Evolutionary conservation across 2,113 vertebrate genomes (phyloP).

Genomic region (Lycaon pictus): DNA sequence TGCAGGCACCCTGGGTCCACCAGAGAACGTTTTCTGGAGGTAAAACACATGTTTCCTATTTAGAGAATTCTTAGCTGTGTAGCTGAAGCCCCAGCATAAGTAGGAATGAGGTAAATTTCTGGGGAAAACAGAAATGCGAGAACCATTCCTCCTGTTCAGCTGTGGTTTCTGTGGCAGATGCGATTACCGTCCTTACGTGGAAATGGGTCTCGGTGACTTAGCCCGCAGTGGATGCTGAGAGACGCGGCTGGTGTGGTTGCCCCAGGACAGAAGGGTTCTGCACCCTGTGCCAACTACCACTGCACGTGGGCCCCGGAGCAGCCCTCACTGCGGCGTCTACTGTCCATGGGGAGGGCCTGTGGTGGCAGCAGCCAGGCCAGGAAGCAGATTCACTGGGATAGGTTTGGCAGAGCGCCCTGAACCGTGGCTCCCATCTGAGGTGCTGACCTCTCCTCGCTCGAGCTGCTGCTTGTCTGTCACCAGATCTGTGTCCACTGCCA

Average conservation of each 20-base stretch:
- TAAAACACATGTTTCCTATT: slow-evolving; percentile 68
- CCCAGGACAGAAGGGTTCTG: accelerated
- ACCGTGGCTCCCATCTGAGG: not conserved
- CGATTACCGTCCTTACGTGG: slow-evolving; percentile 56
- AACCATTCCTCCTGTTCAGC: slow-evolving; percentile 43
- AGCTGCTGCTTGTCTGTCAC: not conserved
- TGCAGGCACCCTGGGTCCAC: not conserved
- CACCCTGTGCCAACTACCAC: not conserved
- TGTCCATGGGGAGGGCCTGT: slow-evolving; percentile 73
- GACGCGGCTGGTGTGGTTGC: not conserved
- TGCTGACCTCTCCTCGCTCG: not conserved
- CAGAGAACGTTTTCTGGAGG: not conserved
- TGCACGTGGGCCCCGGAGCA: not conserved
- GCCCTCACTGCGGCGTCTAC: slow-evolving; percentile 75
- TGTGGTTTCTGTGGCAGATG: slow-evolving; percentile 72
- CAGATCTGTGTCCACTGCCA: not conserved
- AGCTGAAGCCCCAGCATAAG: not conserved
- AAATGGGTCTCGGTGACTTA: slow-evolving; percentile 52
- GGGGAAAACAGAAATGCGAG: slow-evolving; percentile 72
- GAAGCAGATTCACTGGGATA: slow-evolving; percentile 83
- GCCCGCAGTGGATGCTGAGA: not conserved
- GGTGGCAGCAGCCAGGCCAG: slow-evolving; percentile 59
- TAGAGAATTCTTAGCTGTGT: slow-evolving; percentile 45
- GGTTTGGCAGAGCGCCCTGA: slow-evolving; percentile 79
- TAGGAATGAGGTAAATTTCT: slow-evolving; percentile 75